Evolutionary conservation across 1,140 invertebrate species (phyloP).

Genomic region (Sinonovacula constricta): DNA sequence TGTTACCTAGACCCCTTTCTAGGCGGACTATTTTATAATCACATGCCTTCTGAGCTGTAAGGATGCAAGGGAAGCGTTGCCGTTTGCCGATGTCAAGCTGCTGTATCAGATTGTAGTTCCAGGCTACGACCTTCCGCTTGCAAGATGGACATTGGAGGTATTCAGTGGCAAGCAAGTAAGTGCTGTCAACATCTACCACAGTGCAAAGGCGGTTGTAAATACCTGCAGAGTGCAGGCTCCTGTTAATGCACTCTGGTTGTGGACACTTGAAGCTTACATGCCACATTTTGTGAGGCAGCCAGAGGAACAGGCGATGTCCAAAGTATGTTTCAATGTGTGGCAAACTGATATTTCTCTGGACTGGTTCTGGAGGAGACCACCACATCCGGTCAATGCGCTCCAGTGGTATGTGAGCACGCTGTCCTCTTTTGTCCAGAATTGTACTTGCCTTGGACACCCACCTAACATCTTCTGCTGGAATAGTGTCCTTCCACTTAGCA

Average conservation of each 20-base stretch:
- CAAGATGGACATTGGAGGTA: constrained; percentile 11
- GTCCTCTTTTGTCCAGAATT: neutral
- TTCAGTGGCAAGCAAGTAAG: constrained; percentile 8
- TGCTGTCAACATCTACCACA: neutral
- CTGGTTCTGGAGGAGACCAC: constrained; percentile 13
- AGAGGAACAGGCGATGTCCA: constrained; percentile 16
- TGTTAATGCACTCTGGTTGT: neutral
- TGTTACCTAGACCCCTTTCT: constrained; percentile 40
- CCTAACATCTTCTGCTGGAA: neutral
- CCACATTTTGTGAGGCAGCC: constrained; percentile 15
- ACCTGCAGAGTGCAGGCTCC: neutral
- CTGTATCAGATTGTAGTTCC: constrained; percentile 22
- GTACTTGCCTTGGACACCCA: neutral
- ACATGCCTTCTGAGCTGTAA: constrained; percentile 18
- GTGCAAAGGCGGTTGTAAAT: neutral
- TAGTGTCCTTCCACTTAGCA: neutral
- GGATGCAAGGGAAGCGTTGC: neutral
- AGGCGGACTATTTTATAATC: constrained; percentile 1
- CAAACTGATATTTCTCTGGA: no score
- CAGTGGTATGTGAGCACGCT: neutral
- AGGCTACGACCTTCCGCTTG: constrained; percentile 12
- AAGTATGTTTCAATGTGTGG: constrained; percentile 8
- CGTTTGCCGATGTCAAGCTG: constrained; percentile 11
- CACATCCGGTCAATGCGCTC: constrained; percentile 7
- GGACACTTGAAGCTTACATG: constrained; percentile 2